Percentiles rank a stretch among this genome's conserved stretches.
Conservation (phyloP, 2,113 vertebrate genomes). For the Hydropotes inermis region DNA sequence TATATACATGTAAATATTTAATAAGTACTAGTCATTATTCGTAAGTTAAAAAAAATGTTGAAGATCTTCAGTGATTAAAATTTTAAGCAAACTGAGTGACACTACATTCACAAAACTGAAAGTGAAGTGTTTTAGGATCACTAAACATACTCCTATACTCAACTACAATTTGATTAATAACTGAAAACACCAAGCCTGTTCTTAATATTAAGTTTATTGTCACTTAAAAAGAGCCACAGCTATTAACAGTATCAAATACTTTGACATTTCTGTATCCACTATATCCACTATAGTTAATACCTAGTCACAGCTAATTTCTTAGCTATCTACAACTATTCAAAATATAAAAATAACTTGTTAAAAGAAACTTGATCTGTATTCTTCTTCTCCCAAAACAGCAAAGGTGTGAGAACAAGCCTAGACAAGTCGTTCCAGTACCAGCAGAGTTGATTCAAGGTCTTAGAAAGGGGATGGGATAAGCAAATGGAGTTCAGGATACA, state of each 20-base stretch:
- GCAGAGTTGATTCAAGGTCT: not conserved
- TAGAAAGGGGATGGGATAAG: not conserved
- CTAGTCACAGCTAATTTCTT: not conserved
- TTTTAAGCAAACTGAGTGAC: not conserved
- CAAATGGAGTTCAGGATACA: not conserved
- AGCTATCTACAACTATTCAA: not conserved
- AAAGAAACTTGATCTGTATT: not conserved
- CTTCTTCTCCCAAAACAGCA: not conserved
- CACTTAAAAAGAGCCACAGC: not conserved
- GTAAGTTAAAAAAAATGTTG: not conserved
- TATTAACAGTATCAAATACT: not conserved
- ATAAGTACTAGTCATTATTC: not conserved
- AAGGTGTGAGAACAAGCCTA: not conserved
- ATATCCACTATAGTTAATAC: not conserved
- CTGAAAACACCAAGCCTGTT: not conserved
- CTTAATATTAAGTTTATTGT: not conserved
- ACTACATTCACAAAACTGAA: not conserved
- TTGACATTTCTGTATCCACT: not conserved
- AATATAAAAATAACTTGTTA: constrained; percentile 1
- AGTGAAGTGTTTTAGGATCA: not conserved
- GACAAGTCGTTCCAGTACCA: not conserved
- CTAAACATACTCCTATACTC: not conserved
- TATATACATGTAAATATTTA: not conserved
- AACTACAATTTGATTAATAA: not conserved
- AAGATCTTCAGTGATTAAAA: not conserved